Evolutionary conservation across 2,797 vertebrate species (phyloP).

Genomic region (Gastrophryne carolinensis): DNA sequence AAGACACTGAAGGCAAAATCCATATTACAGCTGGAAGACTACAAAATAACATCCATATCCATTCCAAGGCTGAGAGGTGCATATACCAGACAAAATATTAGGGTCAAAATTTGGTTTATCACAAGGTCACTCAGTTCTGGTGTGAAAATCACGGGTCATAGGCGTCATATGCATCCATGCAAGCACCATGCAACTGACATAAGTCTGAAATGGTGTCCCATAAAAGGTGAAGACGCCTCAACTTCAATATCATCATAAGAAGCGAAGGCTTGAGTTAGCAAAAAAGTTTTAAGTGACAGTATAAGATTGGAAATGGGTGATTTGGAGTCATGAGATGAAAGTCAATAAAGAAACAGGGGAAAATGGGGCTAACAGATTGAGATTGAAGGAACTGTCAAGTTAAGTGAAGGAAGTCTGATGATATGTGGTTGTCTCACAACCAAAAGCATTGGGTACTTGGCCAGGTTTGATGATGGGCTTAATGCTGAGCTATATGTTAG

Average conservation of each 20-base stretch:
- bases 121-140: neutral
- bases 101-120: neutral
- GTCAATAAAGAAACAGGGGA: neutral
- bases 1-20: no score
- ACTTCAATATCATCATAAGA: no score
- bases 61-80: neutral
- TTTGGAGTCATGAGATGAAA: neutral
- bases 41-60: no score
- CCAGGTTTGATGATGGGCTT: neutral
- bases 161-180: no score
- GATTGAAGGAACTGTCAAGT: neutral
- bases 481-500: neutral
- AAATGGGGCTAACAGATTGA: neutral
- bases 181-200: neutral
- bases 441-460: neutral
- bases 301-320: neutral
- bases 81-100: neutral
- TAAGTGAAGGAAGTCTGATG: neutral
- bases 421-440: neutral
- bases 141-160: neutral
- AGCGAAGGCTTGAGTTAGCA: neutral
- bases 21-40: no score
- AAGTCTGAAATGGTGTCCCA: neutral
- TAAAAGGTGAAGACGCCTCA: no score
- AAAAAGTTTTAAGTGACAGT: neutral